Base-by-base conservation (phyloP, 2,888 invertebrate genomes). In the Pandemis cinnamomeana region DNA sequence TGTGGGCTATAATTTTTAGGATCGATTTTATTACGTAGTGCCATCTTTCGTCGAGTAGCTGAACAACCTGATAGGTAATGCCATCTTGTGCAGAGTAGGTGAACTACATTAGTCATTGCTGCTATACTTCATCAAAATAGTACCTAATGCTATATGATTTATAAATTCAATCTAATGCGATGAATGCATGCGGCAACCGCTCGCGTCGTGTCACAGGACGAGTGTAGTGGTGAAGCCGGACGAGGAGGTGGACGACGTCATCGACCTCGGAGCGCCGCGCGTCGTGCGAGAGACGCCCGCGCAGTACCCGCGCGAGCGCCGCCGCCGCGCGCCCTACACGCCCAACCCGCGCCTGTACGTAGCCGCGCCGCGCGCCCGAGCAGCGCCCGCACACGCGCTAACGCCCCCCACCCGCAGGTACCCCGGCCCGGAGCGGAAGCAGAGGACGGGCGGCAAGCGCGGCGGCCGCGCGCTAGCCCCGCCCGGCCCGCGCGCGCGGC, bases 341-440 rank as follows among this genome's bases (percentile, higher is more conserved):
- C 90, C 89, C 53, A 91, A 88, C 78, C 89, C 89, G 5, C 86
- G 91, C 27, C 85, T 91, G 91, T 91, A 36, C 85, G 91, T 86
- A 11, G 58, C 27, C 58, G 7, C 58, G 20, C 27, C 42, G 15
- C 8, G 5, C 62, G 15, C 27, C 46, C 1, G 27, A 36, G 20
- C 55, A 8, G 55, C n/a, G 13, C 51, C 27, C 27, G 2, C 27
- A 4, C 27, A 36, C 27, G 27, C 27, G 48, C 48, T 48, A 13
- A 13, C 48, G 11, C 48, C 51, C n/a, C 13, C 0, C n/a, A 0
- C 44, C 63, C 41, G 11, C 80, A 89, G 89, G 75, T 89, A 89
- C 75, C 89, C 89, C 55, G 89, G 83, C 6, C 78, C 62, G 44
- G 15, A 42, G 15, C 44, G 61, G 5, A 61, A 42, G 5, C 1